Evolutionary conservation across 2,888 invertebrate genomes (phyloP).

Genomic region (Ichneumon xanthorius): DNA sequence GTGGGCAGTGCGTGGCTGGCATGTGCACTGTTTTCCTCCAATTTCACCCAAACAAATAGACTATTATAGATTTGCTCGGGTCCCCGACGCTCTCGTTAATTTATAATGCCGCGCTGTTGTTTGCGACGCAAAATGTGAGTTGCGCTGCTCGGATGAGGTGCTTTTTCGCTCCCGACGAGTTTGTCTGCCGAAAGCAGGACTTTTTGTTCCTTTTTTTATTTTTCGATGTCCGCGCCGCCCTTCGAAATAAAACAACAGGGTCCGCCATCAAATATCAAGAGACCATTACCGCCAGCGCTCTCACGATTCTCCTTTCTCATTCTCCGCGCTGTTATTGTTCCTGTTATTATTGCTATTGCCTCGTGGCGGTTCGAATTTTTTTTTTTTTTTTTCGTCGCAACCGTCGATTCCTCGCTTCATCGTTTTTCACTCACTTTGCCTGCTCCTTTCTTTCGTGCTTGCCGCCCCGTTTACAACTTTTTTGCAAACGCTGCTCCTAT

Average conservation of each 20-base stretch:
- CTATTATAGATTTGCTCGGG: conserved; percentile 77
- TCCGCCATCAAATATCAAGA: conserved; percentile 72
- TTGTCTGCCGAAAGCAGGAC: conserved; percentile 13
- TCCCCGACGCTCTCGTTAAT: conserved; percentile 74
- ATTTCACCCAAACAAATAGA: conserved; percentile 80
- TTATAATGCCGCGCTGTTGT: conserved; percentile 77
- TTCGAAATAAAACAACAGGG: conserved; percentile 29
- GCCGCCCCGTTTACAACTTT: conserved; percentile 34
- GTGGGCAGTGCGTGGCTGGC: conserved; percentile 71
- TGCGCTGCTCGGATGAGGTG: conserved; percentile 45
- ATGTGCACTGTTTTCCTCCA: conserved; percentile 80
- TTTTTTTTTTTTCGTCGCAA: conserved; percentile 8
- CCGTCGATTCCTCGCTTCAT: conserved; percentile 48
- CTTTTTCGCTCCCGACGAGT: background rate
- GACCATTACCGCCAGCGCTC: conserved; percentile 73
- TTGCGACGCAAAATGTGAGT: conserved; percentile 71
- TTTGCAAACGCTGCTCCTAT: conserved; percentile 12
- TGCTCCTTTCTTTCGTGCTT: conserved; percentile 21
- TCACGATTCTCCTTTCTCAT: conserved; percentile 63
- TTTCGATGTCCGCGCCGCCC: background rate
- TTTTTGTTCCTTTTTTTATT: conserved; percentile 22
- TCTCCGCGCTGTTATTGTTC: conserved; percentile 11
- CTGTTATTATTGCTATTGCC: conserved; percentile 61
- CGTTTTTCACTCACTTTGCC: conserved; percentile 26
- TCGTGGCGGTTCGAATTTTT: conserved; percentile 29